A percentile compares a stretch with the other conserved stretches of the same genome.
Evolutionary conservation across 2,888 invertebrate genomes (phyloP).

Genomic region (Mythimna ferrago): DNA sequence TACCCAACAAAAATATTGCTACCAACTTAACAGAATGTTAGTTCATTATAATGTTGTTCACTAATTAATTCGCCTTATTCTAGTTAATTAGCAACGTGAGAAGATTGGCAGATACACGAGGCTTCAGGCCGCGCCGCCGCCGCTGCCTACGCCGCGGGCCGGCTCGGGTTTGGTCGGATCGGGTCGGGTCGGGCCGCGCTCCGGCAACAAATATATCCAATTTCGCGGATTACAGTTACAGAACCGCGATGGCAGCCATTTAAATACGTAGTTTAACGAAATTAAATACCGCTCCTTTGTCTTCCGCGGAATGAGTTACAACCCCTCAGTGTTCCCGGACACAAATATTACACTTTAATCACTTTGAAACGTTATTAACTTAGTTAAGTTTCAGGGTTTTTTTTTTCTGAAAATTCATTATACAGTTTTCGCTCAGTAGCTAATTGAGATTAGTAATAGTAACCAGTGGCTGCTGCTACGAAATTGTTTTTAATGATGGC

Average conservation of each 20-base stretch:
- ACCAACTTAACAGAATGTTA: background rate
- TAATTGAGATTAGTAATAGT: background rate
- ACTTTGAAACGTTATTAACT: slow-evolving; percentile 9
- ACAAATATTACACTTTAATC: slow-evolving; percentile 25
- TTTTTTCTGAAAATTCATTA: background rate
- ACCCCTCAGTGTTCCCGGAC: slow-evolving; percentile 1
- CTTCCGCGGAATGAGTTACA: background rate
- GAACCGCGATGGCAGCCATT: slow-evolving; percentile 16
- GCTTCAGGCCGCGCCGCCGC: background rate
- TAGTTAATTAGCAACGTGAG: slow-evolving; percentile 10
- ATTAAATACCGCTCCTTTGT: slow-evolving; percentile 21
- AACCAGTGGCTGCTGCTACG: background rate
- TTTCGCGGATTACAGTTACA: slow-evolving; percentile 2
- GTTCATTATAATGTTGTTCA: background rate
- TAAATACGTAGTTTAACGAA: slow-evolving; percentile 24
- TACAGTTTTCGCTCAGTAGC: background rate
- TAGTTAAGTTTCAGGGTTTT: slow-evolving; percentile 4
- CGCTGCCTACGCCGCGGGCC: background rate
- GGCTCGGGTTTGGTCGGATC: background rate
- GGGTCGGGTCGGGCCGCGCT: background rate
- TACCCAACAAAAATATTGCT: background rate
- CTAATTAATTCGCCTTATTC: slow-evolving; percentile 5
- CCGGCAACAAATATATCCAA: slow-evolving; percentile 4
- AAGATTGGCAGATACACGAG: background rate
- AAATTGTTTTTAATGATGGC: background rate